Conservation (phyloP, 2,888 invertebrate genomes). For the Ethmia dodecea region DNA sequence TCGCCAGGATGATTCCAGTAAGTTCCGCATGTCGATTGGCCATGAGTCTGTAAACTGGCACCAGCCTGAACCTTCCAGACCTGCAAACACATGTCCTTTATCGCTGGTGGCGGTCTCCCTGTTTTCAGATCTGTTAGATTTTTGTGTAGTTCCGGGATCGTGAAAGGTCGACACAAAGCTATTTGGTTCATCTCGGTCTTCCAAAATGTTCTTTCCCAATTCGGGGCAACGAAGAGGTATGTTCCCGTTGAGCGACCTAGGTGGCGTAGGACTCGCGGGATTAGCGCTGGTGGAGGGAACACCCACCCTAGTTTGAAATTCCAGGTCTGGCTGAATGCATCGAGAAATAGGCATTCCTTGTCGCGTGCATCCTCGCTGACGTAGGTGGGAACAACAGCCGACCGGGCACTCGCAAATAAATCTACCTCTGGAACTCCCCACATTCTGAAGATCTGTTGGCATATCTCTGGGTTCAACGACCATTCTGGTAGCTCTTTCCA, state of each 20-base stretch:
- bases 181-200: constrained; percentile 19
- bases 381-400: constrained; percentile 12
- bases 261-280: constrained; percentile 25
- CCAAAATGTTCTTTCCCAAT: constrained; percentile 13
- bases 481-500: constrained; percentile 16
- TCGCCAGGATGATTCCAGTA: too few relatives aligned
- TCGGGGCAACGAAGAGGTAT: constrained; percentile 10
- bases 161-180: constrained; percentile 11
- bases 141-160: constrained; percentile 9
- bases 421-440: constrained; percentile 19
- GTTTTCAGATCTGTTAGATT: constrained; percentile 15
- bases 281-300: constrained; percentile 28
- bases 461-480: constrained; percentile 16
- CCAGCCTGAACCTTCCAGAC: constrained; percentile 23
- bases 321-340: constrained; percentile 27
- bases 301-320: constrained; percentile 23
- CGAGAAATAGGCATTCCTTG: neutral
- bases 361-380: constrained; percentile 2
- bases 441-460: constrained; percentile 10
- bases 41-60: too few relatives aligned
- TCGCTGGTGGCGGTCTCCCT: constrained; percentile 10
- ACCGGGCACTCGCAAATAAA: constrained; percentile 14
- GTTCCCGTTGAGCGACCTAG: constrained; percentile 18
- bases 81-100: constrained; percentile 9
- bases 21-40: too few relatives aligned